Percentiles rank a stretch among this genome's conserved stretches.
Evolutionary conservation across 1,140 invertebrate genomes (phyloP).

Genomic region (Drosophila sp.): DNA sequence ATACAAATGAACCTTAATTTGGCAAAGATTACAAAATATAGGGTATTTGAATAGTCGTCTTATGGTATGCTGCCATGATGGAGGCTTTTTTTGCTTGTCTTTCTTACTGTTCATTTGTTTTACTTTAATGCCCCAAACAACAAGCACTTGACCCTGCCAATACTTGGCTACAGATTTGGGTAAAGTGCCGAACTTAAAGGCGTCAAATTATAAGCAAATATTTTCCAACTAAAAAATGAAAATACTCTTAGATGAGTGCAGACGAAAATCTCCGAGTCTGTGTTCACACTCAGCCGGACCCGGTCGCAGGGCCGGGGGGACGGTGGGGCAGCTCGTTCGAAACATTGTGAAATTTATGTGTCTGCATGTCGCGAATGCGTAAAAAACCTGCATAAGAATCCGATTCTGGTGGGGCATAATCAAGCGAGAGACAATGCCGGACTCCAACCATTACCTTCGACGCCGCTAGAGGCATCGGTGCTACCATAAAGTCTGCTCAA

Average conservation of each 20-base stretch:
- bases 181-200: slow-evolving; percentile 15
- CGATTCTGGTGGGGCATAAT: slow-evolving; percentile 70
- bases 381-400: slow-evolving; percentile 73
- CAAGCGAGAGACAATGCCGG: slow-evolving; percentile 57
- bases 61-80: no score
- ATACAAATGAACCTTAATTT: slow-evolving; percentile 10
- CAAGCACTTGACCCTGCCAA: slow-evolving; percentile 44
- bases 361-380: slow-evolving; percentile 68
- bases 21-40: no score
- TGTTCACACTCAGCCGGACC: slow-evolving; percentile 7
- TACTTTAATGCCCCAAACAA: slow-evolving; percentile 39
- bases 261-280: slow-evolving; percentile 11
- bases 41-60: no score
- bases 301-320: background rate
- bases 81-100: slow-evolving; percentile 55
- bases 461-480: no score
- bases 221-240: background rate
- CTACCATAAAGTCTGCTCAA: slow-evolving; percentile 50
- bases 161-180: background rate
- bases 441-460: background rate
- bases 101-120: slow-evolving; percentile 69
- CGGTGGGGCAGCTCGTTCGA: background rate
- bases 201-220: slow-evolving; percentile 16
- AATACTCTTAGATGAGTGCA: background rate
- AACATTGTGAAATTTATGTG: slow-evolving; percentile 65